Base-by-base conservation (phyloP, 2,888 invertebrate genomes). In the Apodemia mormo region DNA sequence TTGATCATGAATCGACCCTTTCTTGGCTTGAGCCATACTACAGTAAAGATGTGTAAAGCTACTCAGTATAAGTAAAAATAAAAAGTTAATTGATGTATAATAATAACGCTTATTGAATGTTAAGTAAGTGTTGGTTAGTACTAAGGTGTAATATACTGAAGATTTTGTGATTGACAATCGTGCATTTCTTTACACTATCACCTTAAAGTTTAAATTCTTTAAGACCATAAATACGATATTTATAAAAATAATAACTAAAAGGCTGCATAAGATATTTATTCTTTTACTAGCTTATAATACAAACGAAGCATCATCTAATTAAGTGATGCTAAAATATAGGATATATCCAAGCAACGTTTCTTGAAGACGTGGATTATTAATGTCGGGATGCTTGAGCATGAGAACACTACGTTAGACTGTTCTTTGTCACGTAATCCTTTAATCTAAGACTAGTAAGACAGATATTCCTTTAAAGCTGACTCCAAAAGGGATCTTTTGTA, bases 371-470 rank as follows among this genome's bases (percentile, higher is more conserved):
- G 61, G 61, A 61, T 61, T 61, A 61, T 61, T 61, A 61, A 61
- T 61, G 61, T 14, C 12, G 14, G 30, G 30, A 61, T 33, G 33
- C 61, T 61, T 61, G 12, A 61, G 61, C 33, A 61, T 61, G 33
- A 61, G 61, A 61, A 61, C 61, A 61, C 61, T 61, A 61, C 61
- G 61, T 61, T 61, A 61, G 61, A 29, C 61, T 61, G 61, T 61
- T 61, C 61, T 61, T 61, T 61, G 61, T 33, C 61, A 61, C 14
- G 61, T 61, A 61, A 61, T 61, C 61, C 61, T 12, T 61, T 61
- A 61, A 61, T 61, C 61, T 61, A 61, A 33, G 33, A 61, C 61
- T 33, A 61, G 61, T 61, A 61, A 61, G 61, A 49, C 6, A 49
- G 49, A 33, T 61, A 61, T 61, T 61, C 30, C 61, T 61, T 49